Conservation (phyloP, 2,888 invertebrate genomes). For the Metellina segmentata region DNA sequence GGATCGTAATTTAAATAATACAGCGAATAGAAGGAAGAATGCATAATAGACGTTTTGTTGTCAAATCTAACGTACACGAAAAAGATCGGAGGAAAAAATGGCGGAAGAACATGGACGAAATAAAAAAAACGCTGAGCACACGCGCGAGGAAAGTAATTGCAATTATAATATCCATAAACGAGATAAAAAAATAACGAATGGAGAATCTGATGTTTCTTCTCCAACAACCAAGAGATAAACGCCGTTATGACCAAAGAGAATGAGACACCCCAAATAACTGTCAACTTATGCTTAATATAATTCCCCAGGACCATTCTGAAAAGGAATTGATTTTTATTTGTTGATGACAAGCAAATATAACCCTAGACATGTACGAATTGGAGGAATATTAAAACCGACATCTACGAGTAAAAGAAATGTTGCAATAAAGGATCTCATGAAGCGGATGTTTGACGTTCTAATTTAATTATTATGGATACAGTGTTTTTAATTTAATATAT, state of each 20-base stretch:
- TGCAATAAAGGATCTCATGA: not conserved
- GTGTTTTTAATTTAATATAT: not conserved
- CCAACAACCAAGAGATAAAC: no score
- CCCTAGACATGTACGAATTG: not conserved
- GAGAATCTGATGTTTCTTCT: no score
- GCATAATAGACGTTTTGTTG: conserved; percentile 40
- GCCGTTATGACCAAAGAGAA: not conserved
- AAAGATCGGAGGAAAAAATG: not conserved
- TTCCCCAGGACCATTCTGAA: not conserved
- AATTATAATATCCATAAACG: conserved; percentile 19
- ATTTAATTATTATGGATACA: not conserved
- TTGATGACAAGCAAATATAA: not conserved
- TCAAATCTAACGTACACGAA: conserved; percentile 24
- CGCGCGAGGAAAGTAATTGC: conserved; percentile 21
- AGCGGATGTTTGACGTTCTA: not conserved
- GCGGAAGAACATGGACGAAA: not conserved
- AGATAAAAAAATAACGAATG: no score
- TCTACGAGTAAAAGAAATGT: not conserved
- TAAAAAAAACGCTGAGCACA: not conserved
- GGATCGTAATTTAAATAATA: conserved; percentile 66
- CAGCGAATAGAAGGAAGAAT: conserved; percentile 53
- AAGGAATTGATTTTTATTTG: not conserved
- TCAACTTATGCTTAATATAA: not conserved
- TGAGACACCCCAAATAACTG: not conserved
- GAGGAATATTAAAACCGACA: not conserved